Evolutionary conservation across 2,888 invertebrate species (phyloP), one percentile per base, ranked within the genome.

Genomic region (Hemaris fuciformis): DNA sequence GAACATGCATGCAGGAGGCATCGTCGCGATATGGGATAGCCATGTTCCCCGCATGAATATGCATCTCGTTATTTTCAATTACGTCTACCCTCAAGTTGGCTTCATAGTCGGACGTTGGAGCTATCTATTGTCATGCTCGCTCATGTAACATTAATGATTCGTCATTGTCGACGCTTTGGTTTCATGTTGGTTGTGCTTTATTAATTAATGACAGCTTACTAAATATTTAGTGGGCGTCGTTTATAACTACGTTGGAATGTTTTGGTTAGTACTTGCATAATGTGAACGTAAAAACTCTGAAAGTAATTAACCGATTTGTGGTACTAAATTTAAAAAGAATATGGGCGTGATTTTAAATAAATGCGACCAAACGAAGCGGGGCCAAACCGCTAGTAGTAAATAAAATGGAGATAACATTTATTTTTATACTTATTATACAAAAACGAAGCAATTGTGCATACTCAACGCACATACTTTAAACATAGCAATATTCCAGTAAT

Each of bases 11-110:
- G 65, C 63, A 48, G 62, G 59, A 66, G 65, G 18, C 48, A 31
- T 27, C 25, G 25, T 43, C 27, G 31, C 10, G 53, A 18, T 53
- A 53, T 31, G 31, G 27, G 57, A 60, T 65, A 60, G 42, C 53
- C 27, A 53, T 53, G 53, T n/a, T 4, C 53, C 27, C n/a, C n/a
- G 45, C 77, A 87, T 89, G 86, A 87, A 88, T 88, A 88, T 88
- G 85, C 85, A 85, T 77, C 81, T 85, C 79, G 85, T 87, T 85
- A 87, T 84, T 84, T 85, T 85, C 84, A 89, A 88, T 88, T 86
- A 88, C 75, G 78, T 67, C 70, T 74, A 77, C 80, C 72, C 73
- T 68, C 70, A 80, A 77, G 75, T 80, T 73, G 71, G 73, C 76
- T 70, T 74, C 68, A 70, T 74, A 72, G 73, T 18, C 20, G 25